Evolutionary conservation across 2,797 vertebrate genomes (phyloP).

Genomic region (Vipera ursinii): DNA sequence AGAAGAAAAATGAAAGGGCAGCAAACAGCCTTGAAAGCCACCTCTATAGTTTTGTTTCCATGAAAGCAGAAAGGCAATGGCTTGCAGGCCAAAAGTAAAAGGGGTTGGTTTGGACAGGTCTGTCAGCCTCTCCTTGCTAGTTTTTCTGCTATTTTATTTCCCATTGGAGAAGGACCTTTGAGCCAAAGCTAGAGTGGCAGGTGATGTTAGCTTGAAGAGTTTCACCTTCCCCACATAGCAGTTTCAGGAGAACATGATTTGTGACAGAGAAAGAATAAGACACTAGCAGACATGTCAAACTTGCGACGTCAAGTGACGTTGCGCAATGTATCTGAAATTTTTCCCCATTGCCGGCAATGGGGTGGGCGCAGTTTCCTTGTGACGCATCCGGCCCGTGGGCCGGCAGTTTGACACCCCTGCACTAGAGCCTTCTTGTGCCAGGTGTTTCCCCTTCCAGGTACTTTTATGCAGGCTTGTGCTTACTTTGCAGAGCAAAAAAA

Average conservation of each 20-base stretch:
- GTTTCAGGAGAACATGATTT: not conserved
- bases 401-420: no score
- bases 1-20: slow-evolving; percentile 28
- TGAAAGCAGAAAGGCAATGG: not conserved
- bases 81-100: not conserved
- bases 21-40: not conserved
- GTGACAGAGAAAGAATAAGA: not conserved
- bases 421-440: not conserved
- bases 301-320: no score
- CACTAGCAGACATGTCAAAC: no score
- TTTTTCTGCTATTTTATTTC: not conserved
- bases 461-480: not conserved
- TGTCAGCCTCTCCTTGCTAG: not conserved
- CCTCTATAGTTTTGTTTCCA: not conserved
- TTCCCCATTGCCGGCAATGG: no score
- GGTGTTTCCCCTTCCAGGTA: not conserved
- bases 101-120: not conserved
- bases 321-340: no score
- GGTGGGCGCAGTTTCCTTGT: no score
- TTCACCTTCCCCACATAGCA: not conserved
- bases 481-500: not conserved
- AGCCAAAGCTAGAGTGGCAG: not conserved
- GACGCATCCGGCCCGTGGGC: no score
- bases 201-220: not conserved
- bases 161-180: not conserved